phyloP scores from a whole-genome alignment of 1,140 invertebrate species.

The Aphaenogaster floridana region DNA sequence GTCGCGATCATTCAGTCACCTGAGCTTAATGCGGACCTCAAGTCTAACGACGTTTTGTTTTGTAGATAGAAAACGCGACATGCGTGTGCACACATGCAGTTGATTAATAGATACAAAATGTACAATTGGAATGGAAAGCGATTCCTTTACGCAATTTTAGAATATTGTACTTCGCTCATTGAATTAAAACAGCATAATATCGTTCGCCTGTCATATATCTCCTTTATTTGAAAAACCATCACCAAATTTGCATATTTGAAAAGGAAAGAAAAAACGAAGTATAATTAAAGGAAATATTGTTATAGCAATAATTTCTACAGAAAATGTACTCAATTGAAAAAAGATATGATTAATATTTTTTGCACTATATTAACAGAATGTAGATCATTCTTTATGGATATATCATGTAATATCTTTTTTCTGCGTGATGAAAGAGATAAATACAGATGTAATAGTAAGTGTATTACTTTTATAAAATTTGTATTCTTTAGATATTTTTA shows the following conservation, averaged over 20 bases:
- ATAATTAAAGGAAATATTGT: background rate
- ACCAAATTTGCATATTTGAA: slow-evolving; percentile 1
- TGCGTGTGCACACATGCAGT: background rate
- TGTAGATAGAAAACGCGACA: background rate
- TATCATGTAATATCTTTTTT: background rate
- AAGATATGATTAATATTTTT: background rate
- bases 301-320: background rate
- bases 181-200: background rate
- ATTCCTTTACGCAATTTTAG: background rate
- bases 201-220: too few species aligned
- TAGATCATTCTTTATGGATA: background rate
- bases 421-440: background rate
- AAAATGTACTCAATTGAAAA: background rate
- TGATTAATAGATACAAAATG: background rate
- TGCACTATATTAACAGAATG: background rate
- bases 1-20: slow-evolving; percentile 56
- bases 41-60: slow-evolving; percentile 42
- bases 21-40: slow-evolving; percentile 33
- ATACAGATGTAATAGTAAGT: background rate
- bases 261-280: background rate
- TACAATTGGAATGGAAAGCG: background rate
- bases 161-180: background rate
- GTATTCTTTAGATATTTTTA: background rate
- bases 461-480: background rate
- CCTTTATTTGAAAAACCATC: background rate